Evolutionary conservation across 1,140 invertebrate species (phyloP).

Genomic region (Sweltsa coloradensis): DNA sequence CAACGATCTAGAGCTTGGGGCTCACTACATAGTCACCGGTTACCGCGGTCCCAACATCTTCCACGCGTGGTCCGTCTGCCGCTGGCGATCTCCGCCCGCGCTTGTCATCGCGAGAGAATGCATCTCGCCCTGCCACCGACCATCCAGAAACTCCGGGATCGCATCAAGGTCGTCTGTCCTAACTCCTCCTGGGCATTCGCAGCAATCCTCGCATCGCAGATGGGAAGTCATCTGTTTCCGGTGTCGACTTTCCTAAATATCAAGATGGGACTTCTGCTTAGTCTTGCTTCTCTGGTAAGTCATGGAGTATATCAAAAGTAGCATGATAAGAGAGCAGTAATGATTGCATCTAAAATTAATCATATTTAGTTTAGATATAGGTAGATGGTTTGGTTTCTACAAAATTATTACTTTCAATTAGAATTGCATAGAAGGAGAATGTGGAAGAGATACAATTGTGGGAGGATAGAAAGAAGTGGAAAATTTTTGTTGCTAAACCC

Average conservation of each 20-base stretch:
- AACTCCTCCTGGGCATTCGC: slow-evolving; percentile 15
- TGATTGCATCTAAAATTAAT: too few relatives aligned
- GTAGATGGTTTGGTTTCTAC: too few relatives aligned
- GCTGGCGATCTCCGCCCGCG: not conserved
- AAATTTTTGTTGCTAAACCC: too few relatives aligned
- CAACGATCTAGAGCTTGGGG: slow-evolving; percentile 9
- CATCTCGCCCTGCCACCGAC: not conserved
- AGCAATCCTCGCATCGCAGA: slow-evolving; percentile 12
- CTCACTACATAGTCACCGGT: slow-evolving; percentile 10
- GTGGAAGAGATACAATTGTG: too few relatives aligned
- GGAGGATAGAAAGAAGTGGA: too few relatives aligned
- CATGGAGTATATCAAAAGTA: too few relatives aligned
- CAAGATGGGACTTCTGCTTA: slow-evolving; percentile 16
- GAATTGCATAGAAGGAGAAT: too few relatives aligned
- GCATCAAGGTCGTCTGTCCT: not conserved
- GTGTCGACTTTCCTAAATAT: slow-evolving; percentile 12
- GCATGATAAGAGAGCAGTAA: too few relatives aligned
- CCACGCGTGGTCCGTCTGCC: slow-evolving; percentile 10
- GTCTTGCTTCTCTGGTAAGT: slow-evolving; percentile 16
- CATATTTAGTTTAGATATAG: too few relatives aligned
- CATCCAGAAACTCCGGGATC: not conserved
- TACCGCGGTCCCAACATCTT: not conserved
- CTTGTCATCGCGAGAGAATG: not conserved
- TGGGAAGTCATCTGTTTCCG: slow-evolving; percentile 11
- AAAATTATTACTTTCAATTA: too few relatives aligned